These are phyloP conservation scores for Sinodicranocentrus sp. DNA, from an alignment of 2,888 invertebrate genomes.

Conservation along the genomic window DNA sequence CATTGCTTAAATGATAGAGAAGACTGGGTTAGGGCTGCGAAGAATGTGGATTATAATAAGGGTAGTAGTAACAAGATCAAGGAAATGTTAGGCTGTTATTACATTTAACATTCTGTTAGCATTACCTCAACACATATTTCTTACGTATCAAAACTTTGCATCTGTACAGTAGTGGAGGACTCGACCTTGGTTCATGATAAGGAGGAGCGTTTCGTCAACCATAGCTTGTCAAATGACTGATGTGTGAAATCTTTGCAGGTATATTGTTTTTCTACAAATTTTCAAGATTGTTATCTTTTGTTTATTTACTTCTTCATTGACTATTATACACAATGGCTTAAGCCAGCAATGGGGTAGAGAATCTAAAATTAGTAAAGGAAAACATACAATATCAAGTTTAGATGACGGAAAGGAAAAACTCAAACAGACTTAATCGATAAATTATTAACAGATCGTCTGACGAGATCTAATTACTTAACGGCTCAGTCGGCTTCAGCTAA, in stretches of 20 bases:
- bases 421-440: no score
- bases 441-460: no score
- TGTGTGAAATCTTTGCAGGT: not conserved
- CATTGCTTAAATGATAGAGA: no score
- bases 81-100: slow-evolving; percentile 5
- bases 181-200: not conserved
- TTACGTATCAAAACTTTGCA: not conserved
- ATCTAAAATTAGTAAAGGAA: not conserved
- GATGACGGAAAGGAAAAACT: not conserved
- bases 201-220: not conserved
- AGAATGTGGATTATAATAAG: slow-evolving; percentile 29
- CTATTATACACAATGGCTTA: not conserved
- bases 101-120: not conserved
- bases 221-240: not conserved
- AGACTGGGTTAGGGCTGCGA: slow-evolving; percentile 30
- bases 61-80: slow-evolving; percentile 55
- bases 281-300: not conserved
- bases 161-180: no score
- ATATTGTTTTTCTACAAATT: not conserved
- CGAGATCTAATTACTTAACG: no score
- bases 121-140: not conserved
- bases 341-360: not conserved
- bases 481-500: no score
- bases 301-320: not conserved
- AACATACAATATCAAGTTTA: not conserved